Evolutionary conservation across 64 coral and sea anemone genomes (phyloP).

Genomic region (Dendronephthya gigantea): DNA sequence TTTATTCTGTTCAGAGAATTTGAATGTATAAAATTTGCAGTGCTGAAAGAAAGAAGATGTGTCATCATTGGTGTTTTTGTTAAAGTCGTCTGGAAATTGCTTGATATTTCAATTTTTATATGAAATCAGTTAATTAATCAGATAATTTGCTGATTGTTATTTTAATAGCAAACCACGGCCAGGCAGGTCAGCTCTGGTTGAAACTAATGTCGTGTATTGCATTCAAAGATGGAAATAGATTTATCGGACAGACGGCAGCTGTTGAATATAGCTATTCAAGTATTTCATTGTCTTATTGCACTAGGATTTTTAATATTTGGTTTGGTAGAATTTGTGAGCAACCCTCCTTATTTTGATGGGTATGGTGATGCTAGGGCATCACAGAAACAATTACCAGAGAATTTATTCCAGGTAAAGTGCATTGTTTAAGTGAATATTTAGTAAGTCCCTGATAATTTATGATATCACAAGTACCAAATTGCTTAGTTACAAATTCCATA

Average conservation of each 20-base stretch:
- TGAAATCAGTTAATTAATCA: too few relatives aligned
- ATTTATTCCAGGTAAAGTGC: neutral
- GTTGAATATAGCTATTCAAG: neutral
- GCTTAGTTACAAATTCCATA: neutral
- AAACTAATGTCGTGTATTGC: too few relatives aligned
- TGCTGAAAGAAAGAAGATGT: too few relatives aligned
- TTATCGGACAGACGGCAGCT: neutral
- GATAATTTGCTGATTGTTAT: too few relatives aligned
- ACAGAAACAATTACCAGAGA: neutral
- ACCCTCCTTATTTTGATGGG: constrained; percentile 15
- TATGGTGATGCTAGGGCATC: neutral
- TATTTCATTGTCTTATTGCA: neutral
- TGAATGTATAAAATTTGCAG: too few relatives aligned
- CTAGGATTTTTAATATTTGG: neutral
- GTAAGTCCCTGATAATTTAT: too few relatives aligned
- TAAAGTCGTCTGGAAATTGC: too few relatives aligned
- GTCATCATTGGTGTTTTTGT: too few relatives aligned
- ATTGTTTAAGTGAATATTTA: neutral
- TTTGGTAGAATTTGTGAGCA: neutral
- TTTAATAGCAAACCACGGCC: too few relatives aligned
- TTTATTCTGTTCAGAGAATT: too few relatives aligned
- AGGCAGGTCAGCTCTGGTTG: too few relatives aligned
- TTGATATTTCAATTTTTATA: too few relatives aligned
- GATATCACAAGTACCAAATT: neutral
- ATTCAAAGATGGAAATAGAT: neutral